Conservation (phyloP, 2,888 invertebrate species). For the Schizotus pectinicornis region DNA sequence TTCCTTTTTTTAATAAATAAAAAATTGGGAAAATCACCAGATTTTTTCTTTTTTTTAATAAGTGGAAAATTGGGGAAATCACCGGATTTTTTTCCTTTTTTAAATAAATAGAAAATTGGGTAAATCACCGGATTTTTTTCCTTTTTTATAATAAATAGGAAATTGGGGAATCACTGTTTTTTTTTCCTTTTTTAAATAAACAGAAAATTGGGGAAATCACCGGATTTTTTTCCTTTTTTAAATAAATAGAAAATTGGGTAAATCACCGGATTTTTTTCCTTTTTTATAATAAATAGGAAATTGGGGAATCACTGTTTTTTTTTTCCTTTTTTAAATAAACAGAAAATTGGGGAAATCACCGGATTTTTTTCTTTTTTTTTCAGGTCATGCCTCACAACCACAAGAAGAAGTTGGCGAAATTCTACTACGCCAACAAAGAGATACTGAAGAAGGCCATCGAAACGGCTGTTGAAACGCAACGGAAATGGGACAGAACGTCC, state of each 20-base stretch:
- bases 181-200: not conserved
- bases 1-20: not conserved
- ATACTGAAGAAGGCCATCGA: conserved; percentile 86
- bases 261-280: not conserved
- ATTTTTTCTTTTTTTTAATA: not conserved
- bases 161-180: not conserved
- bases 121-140: not conserved
- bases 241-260: not conserved
- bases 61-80: not conserved
- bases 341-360: not conserved
- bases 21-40: not conserved
- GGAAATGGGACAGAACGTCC: conserved; percentile 88
- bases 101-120: not conserved
- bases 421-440: conserved; percentile 87
- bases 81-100: not conserved
- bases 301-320: not conserved
- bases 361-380: conserved; percentile 28
- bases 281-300: no score
- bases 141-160: not conserved
- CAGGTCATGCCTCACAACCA: conserved; percentile 88
- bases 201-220: not conserved
- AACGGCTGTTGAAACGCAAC: conserved; percentile 77
- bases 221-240: not conserved
- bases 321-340: not conserved
- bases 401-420: conserved; percentile 84